Percentiles rank a stretch among this genome's conserved stretches.
These are phyloP conservation scores for Dolichomitus sp. DNA, from an alignment of 2,888 invertebrate species.

Conservation along the genomic window DNA sequence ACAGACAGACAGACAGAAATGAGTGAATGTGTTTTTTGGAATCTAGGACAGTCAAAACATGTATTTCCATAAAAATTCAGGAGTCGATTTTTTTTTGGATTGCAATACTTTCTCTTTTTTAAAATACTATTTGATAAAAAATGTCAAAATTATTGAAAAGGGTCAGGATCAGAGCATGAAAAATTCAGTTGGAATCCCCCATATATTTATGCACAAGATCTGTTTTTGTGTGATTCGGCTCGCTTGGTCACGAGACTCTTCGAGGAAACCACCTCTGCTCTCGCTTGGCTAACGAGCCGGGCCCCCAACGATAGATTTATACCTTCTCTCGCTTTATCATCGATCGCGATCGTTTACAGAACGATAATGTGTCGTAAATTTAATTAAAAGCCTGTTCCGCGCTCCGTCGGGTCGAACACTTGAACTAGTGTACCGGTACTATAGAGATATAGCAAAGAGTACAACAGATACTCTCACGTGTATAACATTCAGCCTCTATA, in stretches of 20 bases:
- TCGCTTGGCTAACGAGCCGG: slow-evolving; percentile 63
- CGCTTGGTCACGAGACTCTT: slow-evolving; percentile 26
- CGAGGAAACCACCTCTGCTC: slow-evolving; percentile 16
- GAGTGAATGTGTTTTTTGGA: no score
- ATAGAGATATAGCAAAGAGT: slow-evolving; percentile 17
- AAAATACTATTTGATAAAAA: no score
- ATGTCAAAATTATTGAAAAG: no score
- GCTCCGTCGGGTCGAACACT: slow-evolving; percentile 8
- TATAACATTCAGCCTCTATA: slow-evolving; percentile 10
- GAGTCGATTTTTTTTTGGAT: no score
- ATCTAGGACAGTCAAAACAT: no score
- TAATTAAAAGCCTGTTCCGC: slow-evolving; percentile 75
- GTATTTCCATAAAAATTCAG: no score
- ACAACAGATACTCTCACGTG: slow-evolving; percentile 25
- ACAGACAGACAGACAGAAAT: no score
- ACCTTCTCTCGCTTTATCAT: slow-evolving; percentile 72
- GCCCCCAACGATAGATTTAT: slow-evolving; percentile 73
- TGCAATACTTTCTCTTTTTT: no score
- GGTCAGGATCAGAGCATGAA: no score
- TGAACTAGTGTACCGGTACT: slow-evolving; percentile 18
- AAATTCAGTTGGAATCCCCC: neutral
- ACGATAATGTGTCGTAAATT: slow-evolving; percentile 81
- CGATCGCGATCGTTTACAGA: slow-evolving; percentile 76
- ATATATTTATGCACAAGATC: slow-evolving; percentile 30
- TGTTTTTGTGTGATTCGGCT: slow-evolving; percentile 35